Conservation (phyloP, 2,113 vertebrate species). For the Cyprinodon brontotheroides region DNA sequence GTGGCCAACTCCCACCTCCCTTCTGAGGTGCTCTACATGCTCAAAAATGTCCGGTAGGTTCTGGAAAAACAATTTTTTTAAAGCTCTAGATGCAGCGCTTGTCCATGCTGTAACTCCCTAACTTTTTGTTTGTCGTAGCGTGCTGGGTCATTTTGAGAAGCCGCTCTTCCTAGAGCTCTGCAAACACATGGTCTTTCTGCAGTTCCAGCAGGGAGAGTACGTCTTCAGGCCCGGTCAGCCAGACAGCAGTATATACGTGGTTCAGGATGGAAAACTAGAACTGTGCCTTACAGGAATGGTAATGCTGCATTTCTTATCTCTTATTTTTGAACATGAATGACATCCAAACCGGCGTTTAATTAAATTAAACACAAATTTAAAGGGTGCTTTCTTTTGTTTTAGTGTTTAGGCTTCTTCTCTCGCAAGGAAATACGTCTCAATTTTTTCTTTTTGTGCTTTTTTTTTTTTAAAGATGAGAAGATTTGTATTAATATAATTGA, state of each 20-base stretch:
- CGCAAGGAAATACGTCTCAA: not conserved
- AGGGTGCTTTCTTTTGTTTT: not conserved
- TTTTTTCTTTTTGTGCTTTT: not conserved
- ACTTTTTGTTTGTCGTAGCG: slow-evolving; percentile 71
- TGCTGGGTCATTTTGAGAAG: slow-evolving; percentile 97
- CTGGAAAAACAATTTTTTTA: not conserved
- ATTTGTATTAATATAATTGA: not conserved
- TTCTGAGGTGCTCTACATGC: slow-evolving; percentile 97
- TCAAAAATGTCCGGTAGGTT: slow-evolving; percentile 93
- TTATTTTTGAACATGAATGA: not conserved
- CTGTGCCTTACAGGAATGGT: slow-evolving; percentile 89
- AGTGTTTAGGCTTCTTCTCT: not conserved
- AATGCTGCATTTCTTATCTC: slow-evolving; percentile 1
- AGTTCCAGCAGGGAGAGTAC: slow-evolving; percentile 89
- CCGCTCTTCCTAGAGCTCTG: slow-evolving; percentile 94
- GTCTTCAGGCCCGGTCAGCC: slow-evolving; percentile 92
- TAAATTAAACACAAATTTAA: not conserved
- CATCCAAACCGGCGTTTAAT: not conserved
- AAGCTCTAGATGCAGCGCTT: not conserved
- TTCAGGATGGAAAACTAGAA: slow-evolving; percentile 94
- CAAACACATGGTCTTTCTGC: slow-evolving; percentile 93
- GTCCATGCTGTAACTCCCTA: not conserved
- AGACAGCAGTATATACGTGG: slow-evolving; percentile 93
- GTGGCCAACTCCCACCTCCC: slow-evolving; percentile 94
- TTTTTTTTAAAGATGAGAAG: not conserved